Evolutionary conservation across 2,797 vertebrate species (phyloP), one percentile per base, ranked within the genome.

Genomic region (Pseudochaenichthys georgianus): DNA sequence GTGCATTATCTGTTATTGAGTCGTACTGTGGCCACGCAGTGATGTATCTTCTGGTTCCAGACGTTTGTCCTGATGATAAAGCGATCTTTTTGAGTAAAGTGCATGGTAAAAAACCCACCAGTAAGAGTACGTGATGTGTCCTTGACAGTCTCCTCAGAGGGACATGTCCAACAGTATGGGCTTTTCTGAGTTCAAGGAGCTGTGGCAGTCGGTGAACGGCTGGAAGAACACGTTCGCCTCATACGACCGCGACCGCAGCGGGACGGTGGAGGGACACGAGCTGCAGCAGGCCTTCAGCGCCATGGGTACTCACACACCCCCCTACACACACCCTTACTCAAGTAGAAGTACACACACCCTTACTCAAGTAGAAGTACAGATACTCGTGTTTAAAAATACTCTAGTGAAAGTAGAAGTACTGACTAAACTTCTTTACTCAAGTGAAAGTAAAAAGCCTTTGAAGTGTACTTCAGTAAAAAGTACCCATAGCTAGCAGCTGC

Each of bases 101-200:
- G 34, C 5, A 34, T 58, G 55, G 38, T 42, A n/a, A 42, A 19
- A n/a, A 28, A 34, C 13, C 17, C 62, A 43, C 50, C 34, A n/a
- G 16, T 4, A 23, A 13, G 31, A 5, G 48, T 23, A 1, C 15
- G 15, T 53, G 67, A 43, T 31, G 7, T 15, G 4, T 84, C 81
- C 83, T 92, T 93, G 87, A 17, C 21, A 0, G 9, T 1, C 10
- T 4, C 70, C 31, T 82, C 89, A 98, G 97, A 95, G 93, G 87
- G 96, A 98, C 79, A 83, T 93, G 76, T 96, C 96, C 2, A 91
- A 95, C 58, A 92, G 93, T 47, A 96, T 98, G 96, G 96, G 96
- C 52, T 98, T 97, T 45, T 77, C 73, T 45, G 96, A 97, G 93
- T 98, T 98, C 87, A 97, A 96, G 89, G 96, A 98, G 13, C 93